A percentile compares a stretch with the other conserved stretches of the same genome.
Conservation (phyloP, 1,140 invertebrate species). For the Listronotus bonariensis region DNA sequence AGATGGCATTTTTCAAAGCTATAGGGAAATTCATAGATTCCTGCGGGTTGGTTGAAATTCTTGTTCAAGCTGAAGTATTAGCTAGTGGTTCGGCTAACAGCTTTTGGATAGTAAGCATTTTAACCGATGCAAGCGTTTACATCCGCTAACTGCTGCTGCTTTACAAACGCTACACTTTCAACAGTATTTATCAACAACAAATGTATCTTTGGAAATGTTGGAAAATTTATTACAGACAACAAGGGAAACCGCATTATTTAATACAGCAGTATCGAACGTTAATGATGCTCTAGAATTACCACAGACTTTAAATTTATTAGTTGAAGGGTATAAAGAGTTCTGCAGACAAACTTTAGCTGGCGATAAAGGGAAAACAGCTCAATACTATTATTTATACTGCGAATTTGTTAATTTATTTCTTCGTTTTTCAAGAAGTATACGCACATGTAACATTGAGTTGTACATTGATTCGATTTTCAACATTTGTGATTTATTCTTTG, state of each 20-base stretch:
- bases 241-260: constrained; percentile 12
- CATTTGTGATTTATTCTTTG: constrained; percentile 46
- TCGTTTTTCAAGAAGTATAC: constrained; percentile 43
- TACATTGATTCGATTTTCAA: constrained; percentile 43
- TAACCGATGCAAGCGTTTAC: constrained; percentile 55
- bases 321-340: constrained; percentile 32
- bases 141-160: constrained; percentile 50
- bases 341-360: constrained; percentile 28
- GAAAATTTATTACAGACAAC: constrained; percentile 23
- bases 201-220: constrained; percentile 27
- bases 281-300: constrained; percentile 29
- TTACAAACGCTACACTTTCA: constrained; percentile 35
- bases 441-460: constrained; percentile 43
- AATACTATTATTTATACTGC: constrained; percentile 42
- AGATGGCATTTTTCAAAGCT: constrained; percentile 59
- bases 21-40: constrained; percentile 57
- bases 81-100: constrained; percentile 53
- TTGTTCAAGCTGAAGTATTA: constrained; percentile 54
- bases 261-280: too few relatives aligned
- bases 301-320: constrained; percentile 21
- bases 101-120: constrained; percentile 55
- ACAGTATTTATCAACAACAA: constrained; percentile 44
- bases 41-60: constrained; percentile 55
- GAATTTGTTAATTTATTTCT: constrained; percentile 39
- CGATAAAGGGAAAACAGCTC: constrained; percentile 43